Percentiles rank a stretch among this genome's conserved stretches.
These are phyloP conservation scores for Ormyrus pomaceus DNA, from an alignment of 2,888 invertebrate species.

Conservation along the genomic window DNA sequence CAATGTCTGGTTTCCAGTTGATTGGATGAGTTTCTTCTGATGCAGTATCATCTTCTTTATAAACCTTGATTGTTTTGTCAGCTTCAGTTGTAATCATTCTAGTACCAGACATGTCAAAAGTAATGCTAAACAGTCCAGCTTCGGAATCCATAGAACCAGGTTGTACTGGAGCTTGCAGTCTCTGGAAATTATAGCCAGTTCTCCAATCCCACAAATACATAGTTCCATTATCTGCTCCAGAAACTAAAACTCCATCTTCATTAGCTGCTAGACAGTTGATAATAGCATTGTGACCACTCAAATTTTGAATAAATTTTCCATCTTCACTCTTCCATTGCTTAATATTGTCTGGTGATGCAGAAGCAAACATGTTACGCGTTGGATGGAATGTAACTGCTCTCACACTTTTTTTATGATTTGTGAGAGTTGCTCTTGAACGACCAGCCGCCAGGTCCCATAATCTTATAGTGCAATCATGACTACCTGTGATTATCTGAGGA, in stretches of 20 bases:
- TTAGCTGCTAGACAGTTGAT: slow-evolving; percentile 98
- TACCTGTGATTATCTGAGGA: slow-evolving; percentile 95
- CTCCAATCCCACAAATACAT: slow-evolving; percentile 99
- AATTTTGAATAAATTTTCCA: slow-evolving; percentile 97
- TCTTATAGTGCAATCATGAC: slow-evolving; percentile 97
- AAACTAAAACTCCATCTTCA: slow-evolving; percentile 95
- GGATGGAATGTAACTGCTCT: slow-evolving; percentile 88
- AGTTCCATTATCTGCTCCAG: slow-evolving; percentile 98
- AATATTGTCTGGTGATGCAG: slow-evolving; percentile 98
- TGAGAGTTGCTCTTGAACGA: slow-evolving; percentile 93
- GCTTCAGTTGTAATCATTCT: slow-evolving; percentile 97
- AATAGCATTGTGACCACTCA: slow-evolving; percentile 97
- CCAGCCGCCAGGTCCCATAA: slow-evolving; percentile 99
- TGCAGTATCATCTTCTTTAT: slow-evolving; percentile 97
- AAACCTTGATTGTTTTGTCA: slow-evolving; percentile 99
- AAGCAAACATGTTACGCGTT: slow-evolving; percentile 93
- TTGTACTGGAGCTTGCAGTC: slow-evolving; percentile 94
- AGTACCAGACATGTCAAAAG: slow-evolving; percentile 95
- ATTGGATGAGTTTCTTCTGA: slow-evolving; percentile 97
- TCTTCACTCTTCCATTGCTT: slow-evolving; percentile 99
- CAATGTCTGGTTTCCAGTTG: slow-evolving; percentile 97
- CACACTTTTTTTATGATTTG: slow-evolving; percentile 98
- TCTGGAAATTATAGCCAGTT: slow-evolving; percentile 99
- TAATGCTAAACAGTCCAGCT: slow-evolving; percentile 97
- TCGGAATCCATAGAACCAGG: slow-evolving; percentile 99